Percentiles rank a stretch among this genome's conserved stretches.
Evolutionary conservation across 2,888 invertebrate genomes (phyloP).

Genomic region (Mystacides longicornis): DNA sequence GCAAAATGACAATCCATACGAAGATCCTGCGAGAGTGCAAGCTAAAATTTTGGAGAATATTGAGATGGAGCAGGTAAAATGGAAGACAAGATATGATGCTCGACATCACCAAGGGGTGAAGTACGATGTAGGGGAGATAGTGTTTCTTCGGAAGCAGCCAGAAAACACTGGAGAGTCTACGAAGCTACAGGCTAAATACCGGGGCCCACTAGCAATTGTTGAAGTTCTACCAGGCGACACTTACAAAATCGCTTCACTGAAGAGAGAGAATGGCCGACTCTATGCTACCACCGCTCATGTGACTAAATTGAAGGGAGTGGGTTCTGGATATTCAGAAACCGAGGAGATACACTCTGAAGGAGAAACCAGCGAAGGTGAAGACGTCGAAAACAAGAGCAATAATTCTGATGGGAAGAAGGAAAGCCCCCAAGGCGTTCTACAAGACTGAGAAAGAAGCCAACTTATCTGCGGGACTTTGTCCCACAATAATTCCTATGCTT

Average conservation of each 20-base stretch:
- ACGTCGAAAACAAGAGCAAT: not conserved
- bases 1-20: not conserved
- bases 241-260: not conserved
- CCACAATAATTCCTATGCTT: not conserved
- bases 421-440: too few species aligned
- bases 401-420: not conserved
- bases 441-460: not conserved
- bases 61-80: not conserved
- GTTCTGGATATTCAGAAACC: not conserved
- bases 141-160: not conserved
- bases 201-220: too few species aligned
- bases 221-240: slow-evolving; percentile 2
- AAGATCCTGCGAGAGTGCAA: not conserved
- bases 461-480: not conserved
- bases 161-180: slow-evolving; percentile 1
- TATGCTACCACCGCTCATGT: slow-evolving; percentile 1
- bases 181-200: too few species aligned
- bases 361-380: not conserved
- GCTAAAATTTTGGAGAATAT: not conserved
- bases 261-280: not conserved
- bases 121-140: not conserved
- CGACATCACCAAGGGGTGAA: not conserved
- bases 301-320: not conserved
- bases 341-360: not conserved
- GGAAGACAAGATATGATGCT: not conserved